Conservation (phyloP, 1,140 invertebrate species). For the Solen grandis region DNA sequence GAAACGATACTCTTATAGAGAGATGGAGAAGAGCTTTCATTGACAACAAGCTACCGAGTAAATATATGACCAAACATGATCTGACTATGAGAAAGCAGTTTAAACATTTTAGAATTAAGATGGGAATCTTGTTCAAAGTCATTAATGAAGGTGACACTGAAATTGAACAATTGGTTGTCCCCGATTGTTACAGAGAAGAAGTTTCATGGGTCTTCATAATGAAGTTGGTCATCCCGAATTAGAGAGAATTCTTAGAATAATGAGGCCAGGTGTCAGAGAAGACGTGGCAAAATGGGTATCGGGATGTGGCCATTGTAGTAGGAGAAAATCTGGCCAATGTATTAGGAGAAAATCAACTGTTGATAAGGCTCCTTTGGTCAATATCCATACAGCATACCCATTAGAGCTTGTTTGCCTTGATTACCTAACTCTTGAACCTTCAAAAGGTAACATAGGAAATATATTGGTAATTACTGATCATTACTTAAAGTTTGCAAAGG, state of each 20-base stretch:
- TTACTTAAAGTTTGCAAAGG: too few species aligned
- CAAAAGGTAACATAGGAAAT: too few species aligned
- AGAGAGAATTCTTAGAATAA: not conserved
- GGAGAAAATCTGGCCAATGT: not conserved
- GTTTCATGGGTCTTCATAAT: slow-evolving; percentile 18
- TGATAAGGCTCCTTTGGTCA: slow-evolving; percentile 37
- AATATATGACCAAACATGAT: not conserved
- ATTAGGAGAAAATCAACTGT: too few species aligned
- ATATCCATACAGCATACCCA: slow-evolving; percentile 33
- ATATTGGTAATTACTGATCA: too few species aligned
- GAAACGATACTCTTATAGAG: not conserved
- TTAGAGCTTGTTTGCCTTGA: too few species aligned
- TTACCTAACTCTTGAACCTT: too few species aligned
- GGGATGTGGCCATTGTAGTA: slow-evolving; percentile 2
- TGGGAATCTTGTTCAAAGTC: slow-evolving; percentile 46
- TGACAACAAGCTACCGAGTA: not conserved
- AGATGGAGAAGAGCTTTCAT: not conserved
- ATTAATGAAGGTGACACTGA: too few species aligned
- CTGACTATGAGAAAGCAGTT: too few species aligned
- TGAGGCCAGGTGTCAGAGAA: slow-evolving; percentile 2
- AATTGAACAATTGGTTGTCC: slow-evolving; percentile 19
- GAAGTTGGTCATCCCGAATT: too few species aligned
- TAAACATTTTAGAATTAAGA: too few species aligned
- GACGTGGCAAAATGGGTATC: not conserved
- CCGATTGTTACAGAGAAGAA: too few species aligned